Percentiles rank a stretch among this genome's conserved stretches.
Evolutionary conservation across 1,140 invertebrate species (phyloP).

Genomic region (Diachasma alloeum): DNA sequence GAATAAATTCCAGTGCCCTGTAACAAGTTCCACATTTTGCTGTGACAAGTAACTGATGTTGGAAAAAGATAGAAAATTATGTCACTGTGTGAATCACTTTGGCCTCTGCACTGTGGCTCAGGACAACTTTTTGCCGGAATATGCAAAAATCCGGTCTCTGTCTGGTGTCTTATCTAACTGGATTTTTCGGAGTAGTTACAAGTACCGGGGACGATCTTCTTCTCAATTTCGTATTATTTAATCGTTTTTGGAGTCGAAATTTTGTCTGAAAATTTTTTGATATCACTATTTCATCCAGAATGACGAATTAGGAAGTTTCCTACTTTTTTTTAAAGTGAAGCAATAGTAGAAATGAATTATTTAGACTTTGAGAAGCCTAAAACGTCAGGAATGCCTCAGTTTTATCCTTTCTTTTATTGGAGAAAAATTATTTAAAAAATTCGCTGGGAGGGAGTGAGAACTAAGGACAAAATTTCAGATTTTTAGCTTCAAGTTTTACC

Average conservation of each 20-base stretch:
- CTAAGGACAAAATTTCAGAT: too few species aligned
- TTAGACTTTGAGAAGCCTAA: too few species aligned
- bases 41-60: neutral
- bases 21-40: too few species aligned
- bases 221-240: neutral
- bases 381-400: too few species aligned
- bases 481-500: too few species aligned
- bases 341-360: too few species aligned
- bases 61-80: neutral
- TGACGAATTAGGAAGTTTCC: too few species aligned
- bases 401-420: too few species aligned
- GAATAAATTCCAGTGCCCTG: neutral
- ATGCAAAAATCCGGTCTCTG: neutral
- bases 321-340: too few species aligned
- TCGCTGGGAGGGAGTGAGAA: too few species aligned
- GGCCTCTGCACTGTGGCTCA: neutral
- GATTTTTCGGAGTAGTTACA: neutral
- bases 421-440: too few species aligned
- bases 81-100: conserved; percentile 10
- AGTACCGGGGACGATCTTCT: neutral
- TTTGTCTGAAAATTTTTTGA: neutral
- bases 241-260: too few species aligned
- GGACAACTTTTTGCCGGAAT: neutral
- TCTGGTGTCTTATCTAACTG: neutral
- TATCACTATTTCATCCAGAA: neutral